Evolutionary conservation across 2,888 invertebrate genomes (phyloP).

Genomic region (Trypoxylon attenuatum): DNA sequence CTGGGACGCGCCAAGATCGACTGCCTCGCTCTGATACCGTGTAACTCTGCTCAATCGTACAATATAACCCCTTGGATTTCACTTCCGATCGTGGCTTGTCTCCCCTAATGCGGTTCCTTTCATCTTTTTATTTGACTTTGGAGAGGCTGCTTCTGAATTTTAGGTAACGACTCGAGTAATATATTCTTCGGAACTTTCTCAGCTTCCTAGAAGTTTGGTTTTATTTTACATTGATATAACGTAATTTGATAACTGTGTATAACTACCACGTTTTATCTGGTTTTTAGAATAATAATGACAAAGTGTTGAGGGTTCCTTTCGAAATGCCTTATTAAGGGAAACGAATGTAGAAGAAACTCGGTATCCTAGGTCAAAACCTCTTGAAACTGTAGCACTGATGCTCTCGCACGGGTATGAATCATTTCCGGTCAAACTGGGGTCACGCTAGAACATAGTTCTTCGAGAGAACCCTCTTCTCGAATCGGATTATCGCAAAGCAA

Average conservation of each 20-base stretch:
- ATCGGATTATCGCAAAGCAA: conserved; percentile 24
- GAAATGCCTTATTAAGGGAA: conserved; percentile 51
- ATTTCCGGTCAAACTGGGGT: conserved; percentile 56
- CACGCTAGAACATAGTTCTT: conserved; percentile 48
- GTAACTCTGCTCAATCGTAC: too few relatives aligned
- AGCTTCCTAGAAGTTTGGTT: too few relatives aligned
- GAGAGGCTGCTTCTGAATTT: too few relatives aligned
- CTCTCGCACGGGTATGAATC: conserved; percentile 62
- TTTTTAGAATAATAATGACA: conserved; percentile 21
- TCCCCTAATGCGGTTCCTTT: too few relatives aligned
- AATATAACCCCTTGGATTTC: too few relatives aligned
- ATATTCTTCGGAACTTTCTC: too few relatives aligned
- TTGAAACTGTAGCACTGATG: conserved; percentile 44
- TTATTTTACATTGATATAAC: too few relatives aligned
- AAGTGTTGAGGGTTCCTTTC: conserved; percentile 15
- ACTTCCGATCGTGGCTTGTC: too few relatives aligned
- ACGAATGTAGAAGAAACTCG: conserved; percentile 43
- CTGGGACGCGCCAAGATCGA: too few relatives aligned
- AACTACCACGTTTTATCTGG: background rate
- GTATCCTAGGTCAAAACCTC: conserved; percentile 34
- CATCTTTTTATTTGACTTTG: too few relatives aligned
- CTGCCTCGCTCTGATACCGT: too few relatives aligned
- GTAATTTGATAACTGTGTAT: background rate
- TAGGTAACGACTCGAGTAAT: too few relatives aligned
- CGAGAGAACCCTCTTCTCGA: conserved; percentile 18